These are phyloP conservation scores for Diloba caeruleocephala DNA, from an alignment of 2,888 invertebrate species.

Conservation along the genomic window DNA sequence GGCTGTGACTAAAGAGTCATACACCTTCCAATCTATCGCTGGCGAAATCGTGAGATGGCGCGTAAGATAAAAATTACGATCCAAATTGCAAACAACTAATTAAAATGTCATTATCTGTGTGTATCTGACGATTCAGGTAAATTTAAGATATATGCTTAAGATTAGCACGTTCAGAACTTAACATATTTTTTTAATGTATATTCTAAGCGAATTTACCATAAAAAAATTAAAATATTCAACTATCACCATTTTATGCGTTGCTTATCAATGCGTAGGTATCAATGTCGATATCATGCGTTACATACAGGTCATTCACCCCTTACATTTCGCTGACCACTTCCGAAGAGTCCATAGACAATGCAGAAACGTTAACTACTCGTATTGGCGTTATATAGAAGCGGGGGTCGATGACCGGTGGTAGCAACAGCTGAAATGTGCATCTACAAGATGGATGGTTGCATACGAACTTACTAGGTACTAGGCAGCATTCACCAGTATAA, in stretches of 20 bases:
- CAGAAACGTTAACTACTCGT: slow-evolving; percentile 48
- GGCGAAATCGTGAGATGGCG: slow-evolving; percentile 1
- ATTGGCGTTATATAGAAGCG: slow-evolving; percentile 31
- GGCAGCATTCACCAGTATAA: not conserved
- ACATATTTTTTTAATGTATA: too few species aligned
- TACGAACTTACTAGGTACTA: slow-evolving; percentile 17
- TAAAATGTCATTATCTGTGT: too few species aligned
- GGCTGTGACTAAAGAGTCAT: slow-evolving; percentile 37
- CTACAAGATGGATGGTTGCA: slow-evolving; percentile 21
- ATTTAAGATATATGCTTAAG: too few species aligned
- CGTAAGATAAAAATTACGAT: slow-evolving; percentile 4
- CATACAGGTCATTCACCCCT: slow-evolving; percentile 63
- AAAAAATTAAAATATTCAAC: not conserved
- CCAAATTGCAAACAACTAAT: slow-evolving; percentile 1
- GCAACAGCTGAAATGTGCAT: slow-evolving; percentile 49
- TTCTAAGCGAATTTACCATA: not conserved
- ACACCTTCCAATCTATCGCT: slow-evolving; percentile 12
- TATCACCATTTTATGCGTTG: slow-evolving; percentile 43
- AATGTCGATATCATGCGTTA: slow-evolving; percentile 61
- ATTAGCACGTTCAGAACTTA: too few species aligned
- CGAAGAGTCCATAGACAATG: slow-evolving; percentile 47
- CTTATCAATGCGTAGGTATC: slow-evolving; percentile 58
- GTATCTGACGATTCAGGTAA: too few species aligned
- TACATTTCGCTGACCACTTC: slow-evolving; percentile 60
- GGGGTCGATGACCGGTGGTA: slow-evolving; percentile 43